A percentile compares a stretch with the other conserved stretches of the same genome.
These are phyloP conservation scores for Rotaria macrura DNA, from an alignment of 2,888 invertebrate genomes.

Conservation along the genomic window DNA sequence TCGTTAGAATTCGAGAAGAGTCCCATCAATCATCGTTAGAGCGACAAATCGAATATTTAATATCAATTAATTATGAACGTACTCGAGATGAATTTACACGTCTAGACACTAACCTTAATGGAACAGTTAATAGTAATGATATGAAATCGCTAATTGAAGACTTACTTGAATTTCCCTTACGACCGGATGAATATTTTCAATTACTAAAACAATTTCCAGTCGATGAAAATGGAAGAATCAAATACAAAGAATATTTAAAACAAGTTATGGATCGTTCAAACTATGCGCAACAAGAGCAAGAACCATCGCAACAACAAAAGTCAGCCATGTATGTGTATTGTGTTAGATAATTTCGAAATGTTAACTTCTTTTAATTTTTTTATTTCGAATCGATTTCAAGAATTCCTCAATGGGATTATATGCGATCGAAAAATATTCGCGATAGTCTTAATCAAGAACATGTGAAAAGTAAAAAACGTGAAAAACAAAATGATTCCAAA, in stretches of 20 bases:
- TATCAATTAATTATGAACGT: background rate
- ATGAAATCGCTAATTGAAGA: background rate
- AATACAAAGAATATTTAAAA: conserved; percentile 3
- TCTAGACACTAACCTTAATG: background rate
- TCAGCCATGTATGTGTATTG: background rate
- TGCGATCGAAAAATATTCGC: background rate
- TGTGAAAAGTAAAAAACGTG: background rate
- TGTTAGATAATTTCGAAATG: background rate
- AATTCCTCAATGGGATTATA: background rate
- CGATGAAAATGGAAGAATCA: background rate
- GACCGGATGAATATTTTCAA: background rate
- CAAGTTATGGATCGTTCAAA: background rate
- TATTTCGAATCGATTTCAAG: background rate
- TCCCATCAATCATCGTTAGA: background rate
- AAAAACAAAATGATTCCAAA: background rate
- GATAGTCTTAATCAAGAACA: background rate
- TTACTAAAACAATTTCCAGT: background rate
- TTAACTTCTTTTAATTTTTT: background rate
- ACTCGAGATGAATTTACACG: background rate
- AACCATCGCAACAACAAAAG: background rate
- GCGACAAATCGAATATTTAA: background rate
- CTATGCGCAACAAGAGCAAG: too few species aligned
- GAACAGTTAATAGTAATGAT: background rate
- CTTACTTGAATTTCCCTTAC: background rate
- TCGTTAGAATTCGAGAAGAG: background rate